Conservation (phyloP, 1,140 invertebrate species). For the Drosophila navojoa region DNA sequence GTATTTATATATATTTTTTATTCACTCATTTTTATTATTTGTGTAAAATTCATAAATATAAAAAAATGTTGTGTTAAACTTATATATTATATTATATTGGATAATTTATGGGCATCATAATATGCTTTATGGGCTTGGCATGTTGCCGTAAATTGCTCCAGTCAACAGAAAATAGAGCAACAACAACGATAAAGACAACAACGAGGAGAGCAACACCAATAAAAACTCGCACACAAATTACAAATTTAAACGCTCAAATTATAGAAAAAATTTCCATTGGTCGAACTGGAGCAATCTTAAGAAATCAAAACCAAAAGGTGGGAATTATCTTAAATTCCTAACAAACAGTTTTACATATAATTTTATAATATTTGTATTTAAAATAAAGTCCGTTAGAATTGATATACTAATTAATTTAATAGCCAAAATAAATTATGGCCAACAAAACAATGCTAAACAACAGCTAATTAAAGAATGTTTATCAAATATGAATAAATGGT, state of each 20-base stretch:
- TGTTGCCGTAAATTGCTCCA: conserved; percentile 80
- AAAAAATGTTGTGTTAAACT: conserved; percentile 19
- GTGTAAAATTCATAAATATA: conserved; percentile 44
- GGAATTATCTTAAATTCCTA: conserved; percentile 1
- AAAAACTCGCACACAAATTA: conserved; percentile 60
- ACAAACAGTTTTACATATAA: background rate
- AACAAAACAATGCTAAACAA: no score
- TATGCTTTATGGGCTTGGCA: conserved; percentile 80
- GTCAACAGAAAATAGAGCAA: conserved; percentile 61
- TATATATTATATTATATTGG: conserved; percentile 67
- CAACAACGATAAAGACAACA: background rate
- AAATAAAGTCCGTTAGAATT: background rate
- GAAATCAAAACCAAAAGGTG: conserved; percentile 21
- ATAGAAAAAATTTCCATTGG: conserved; percentile 67
- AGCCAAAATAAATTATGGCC: no score
- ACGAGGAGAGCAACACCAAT: conserved; percentile 7
- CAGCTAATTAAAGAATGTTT: no score
- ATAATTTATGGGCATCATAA: conserved; percentile 77
- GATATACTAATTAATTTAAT: no score
- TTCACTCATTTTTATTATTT: conserved; percentile 29
- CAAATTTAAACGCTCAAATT: conserved; percentile 65
- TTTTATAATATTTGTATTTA: conserved; percentile 4
- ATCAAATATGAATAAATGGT: no score
- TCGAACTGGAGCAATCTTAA: conserved; percentile 34
- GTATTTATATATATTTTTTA: conserved; percentile 18